phyloP scores from a whole-genome alignment of 2,797 vertebrate species.

The Malurus splendens region DNA sequence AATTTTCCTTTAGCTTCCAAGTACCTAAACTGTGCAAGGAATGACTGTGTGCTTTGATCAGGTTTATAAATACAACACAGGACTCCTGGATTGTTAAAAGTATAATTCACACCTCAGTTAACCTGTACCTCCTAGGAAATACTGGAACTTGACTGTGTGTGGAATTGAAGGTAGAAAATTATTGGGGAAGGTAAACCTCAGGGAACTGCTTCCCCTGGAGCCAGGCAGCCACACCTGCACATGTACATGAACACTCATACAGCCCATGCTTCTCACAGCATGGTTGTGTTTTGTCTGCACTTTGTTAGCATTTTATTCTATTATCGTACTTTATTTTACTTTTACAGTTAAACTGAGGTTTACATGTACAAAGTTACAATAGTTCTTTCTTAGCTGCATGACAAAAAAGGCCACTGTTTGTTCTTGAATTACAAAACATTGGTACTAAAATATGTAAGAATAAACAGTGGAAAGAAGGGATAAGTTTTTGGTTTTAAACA shows the following conservation, averaged over 20 bases:
- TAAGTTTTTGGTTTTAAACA: conserved; percentile 50
- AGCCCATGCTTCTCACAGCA: background rate
- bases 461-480: conserved; percentile 23
- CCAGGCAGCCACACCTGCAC: background rate
- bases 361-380: background rate
- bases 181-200: background rate
- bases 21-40: background rate
- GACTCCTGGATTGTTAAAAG: background rate
- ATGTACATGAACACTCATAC: background rate
- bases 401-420: background rate
- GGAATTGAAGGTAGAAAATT: background rate
- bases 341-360: background rate
- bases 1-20: background rate
- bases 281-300: background rate
- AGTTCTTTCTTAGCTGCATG: background rate
- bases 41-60: background rate
- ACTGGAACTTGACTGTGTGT: background rate
- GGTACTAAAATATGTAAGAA: conserved; percentile 20
- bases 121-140: background rate
- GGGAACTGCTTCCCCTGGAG: background rate
- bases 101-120: background rate
- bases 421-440: background rate
- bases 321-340: background rate
- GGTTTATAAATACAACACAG: background rate
- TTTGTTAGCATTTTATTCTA: background rate